Conservation (phyloP, 2,888 invertebrate species). For the Campoletis raptor region DNA sequence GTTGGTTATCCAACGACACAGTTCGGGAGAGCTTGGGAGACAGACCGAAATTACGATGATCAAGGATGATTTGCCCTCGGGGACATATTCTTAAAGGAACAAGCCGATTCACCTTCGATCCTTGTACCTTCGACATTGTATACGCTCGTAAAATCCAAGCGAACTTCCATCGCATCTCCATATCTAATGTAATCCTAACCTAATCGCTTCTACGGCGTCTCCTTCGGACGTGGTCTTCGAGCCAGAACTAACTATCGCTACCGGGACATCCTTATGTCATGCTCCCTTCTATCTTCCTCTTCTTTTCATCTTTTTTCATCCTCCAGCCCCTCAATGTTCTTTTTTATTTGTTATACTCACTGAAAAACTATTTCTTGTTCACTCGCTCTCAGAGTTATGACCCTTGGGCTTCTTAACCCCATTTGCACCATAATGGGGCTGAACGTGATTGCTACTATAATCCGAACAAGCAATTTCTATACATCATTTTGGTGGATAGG, state of each 20-base stretch:
- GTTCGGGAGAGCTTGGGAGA: slow-evolving; percentile 31
- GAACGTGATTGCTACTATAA: slow-evolving; percentile 42
- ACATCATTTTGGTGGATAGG: slow-evolving; percentile 24
- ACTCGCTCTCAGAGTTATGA: slow-evolving; percentile 54
- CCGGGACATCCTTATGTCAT: slow-evolving; percentile 66
- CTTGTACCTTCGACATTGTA: slow-evolving; percentile 67
- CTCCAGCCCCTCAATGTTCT: slow-evolving; percentile 23
- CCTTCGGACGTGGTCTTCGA: slow-evolving; percentile 78
- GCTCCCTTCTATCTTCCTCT: slow-evolving; percentile 19
- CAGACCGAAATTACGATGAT: slow-evolving; percentile 65
- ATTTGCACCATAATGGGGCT: slow-evolving; percentile 81
- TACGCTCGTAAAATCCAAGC: slow-evolving; percentile 51
- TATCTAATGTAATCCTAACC: slow-evolving; percentile 78
- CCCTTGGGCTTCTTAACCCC: slow-evolving; percentile 67
- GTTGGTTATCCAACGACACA: slow-evolving; percentile 40
- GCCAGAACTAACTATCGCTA: slow-evolving; percentile 84
- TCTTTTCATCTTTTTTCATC: slow-evolving; percentile 31
- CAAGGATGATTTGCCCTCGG: slow-evolving; percentile 67
- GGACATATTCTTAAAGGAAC: slow-evolving; percentile 62
- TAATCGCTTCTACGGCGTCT: slow-evolving; percentile 70
- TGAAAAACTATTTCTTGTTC: slow-evolving; percentile 49
- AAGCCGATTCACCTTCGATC: slow-evolving; percentile 68
- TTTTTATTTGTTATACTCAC: slow-evolving; percentile 48
- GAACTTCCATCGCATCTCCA: slow-evolving; percentile 72
- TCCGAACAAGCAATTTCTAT: slow-evolving; percentile 46